Conservation (phyloP, 2,888 invertebrate species). For the Papilio elwesi region DNA sequence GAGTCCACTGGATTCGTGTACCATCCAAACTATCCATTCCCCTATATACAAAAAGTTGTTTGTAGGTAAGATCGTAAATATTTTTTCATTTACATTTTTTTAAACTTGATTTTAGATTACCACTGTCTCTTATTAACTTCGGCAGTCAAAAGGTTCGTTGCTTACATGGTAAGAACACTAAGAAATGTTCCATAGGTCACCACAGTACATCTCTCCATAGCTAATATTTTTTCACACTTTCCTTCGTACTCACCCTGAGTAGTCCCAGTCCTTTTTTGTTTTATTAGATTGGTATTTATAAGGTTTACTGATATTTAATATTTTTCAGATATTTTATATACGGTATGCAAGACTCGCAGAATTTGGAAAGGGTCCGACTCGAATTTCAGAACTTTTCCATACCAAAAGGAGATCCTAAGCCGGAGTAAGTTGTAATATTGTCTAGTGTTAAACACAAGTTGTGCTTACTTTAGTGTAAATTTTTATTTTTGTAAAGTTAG, state of each 20-base stretch:
- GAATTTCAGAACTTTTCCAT: constrained; percentile 96
- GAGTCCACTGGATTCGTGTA: constrained; percentile 96
- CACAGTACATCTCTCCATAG: no score
- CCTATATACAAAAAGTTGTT: constrained; percentile 97
- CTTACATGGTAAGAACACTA: no score
- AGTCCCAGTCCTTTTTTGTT: no score
- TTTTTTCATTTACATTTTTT: not conserved
- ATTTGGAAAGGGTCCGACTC: constrained; percentile 96
- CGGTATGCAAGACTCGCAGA: constrained; percentile 98
- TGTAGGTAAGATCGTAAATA: constrained; percentile 87
- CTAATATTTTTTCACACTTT: no score
- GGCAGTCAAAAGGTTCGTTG: no score
- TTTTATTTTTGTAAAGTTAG: no score
- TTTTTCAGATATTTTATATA: constrained; percentile 95
- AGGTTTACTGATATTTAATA: not conserved
- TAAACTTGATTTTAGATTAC: not conserved
- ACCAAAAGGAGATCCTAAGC: constrained; percentile 89
- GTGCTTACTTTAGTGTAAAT: no score
- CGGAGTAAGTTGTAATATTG: constrained; percentile 87
- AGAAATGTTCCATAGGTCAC: no score
- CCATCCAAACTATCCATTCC: constrained; percentile 98
- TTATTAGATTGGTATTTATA: no score
- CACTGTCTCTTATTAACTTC: no score
- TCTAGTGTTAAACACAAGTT: no score
- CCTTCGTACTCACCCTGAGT: no score